Conservation (phyloP, 2,113 vertebrate species). For the Mandrillus leucophaeus region DNA sequence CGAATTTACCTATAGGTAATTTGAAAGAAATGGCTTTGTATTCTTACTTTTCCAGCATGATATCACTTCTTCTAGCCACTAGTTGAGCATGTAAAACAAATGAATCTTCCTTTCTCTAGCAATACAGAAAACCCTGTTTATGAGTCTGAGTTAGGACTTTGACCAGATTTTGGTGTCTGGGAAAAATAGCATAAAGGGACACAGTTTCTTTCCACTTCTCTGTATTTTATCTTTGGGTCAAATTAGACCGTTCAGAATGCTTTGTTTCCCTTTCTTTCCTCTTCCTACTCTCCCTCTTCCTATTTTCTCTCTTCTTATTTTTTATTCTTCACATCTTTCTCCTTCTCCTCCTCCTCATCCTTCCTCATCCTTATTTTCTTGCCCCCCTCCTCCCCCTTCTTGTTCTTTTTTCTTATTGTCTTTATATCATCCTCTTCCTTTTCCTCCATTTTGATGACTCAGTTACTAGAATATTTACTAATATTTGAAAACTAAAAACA, state of each 20-base stretch:
- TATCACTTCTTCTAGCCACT: background rate
- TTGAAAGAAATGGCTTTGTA: background rate
- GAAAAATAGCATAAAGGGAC: background rate
- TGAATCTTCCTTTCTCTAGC: background rate
- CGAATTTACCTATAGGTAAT: background rate
- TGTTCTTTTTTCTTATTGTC: background rate
- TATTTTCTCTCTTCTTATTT: background rate
- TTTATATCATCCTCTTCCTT: background rate
- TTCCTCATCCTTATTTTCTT: background rate
- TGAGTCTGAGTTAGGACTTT: background rate
- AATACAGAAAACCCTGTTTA: background rate
- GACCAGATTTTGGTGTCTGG: background rate
- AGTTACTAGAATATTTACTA: background rate
- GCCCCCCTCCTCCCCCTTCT: accelerated
- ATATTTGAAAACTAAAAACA: background rate
- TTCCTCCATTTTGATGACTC: background rate
- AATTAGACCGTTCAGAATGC: background rate
- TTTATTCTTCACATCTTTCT: background rate
- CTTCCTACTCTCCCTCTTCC: accelerated
- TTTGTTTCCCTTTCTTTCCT: background rate
- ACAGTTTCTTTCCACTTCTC: background rate
- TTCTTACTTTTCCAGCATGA: background rate
- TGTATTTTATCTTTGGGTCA: background rate
- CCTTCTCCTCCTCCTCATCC: background rate
- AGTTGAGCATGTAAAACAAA: background rate